Percentiles rank a stretch among this genome's conserved stretches.
Conservation (phyloP, 2,888 invertebrate species). For the Orthosia gothica region DNA sequence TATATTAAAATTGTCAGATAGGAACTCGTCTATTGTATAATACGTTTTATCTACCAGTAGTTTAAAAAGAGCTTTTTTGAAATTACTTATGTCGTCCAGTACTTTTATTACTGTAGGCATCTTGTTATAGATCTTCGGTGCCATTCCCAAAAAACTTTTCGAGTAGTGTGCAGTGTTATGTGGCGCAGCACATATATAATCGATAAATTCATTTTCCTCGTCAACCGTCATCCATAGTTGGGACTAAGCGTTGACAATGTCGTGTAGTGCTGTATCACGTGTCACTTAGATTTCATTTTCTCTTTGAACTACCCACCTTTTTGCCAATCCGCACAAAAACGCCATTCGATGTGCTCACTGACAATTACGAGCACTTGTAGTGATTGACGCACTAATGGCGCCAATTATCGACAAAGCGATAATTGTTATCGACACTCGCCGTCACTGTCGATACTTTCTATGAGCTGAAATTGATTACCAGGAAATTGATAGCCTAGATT, state of each 20-base stretch:
- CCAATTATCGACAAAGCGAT: slow-evolving; percentile 62
- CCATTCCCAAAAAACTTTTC: no score
- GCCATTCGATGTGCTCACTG: slow-evolving; percentile 33
- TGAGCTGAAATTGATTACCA: slow-evolving; percentile 45
- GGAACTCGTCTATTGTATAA: no score
- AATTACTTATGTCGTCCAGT: no score
- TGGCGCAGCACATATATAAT: no score
- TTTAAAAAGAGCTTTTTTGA: no score
- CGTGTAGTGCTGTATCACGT: slow-evolving; percentile 1
- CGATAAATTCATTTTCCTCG: no score
- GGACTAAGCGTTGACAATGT: neutral
- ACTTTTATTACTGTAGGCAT: no score
- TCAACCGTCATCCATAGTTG: neutral
- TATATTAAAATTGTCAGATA: no score
- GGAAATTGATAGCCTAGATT: slow-evolving; percentile 23
- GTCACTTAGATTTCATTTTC: slow-evolving; percentile 34
- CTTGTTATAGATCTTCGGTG: no score
- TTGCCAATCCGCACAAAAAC: slow-evolving; percentile 46
- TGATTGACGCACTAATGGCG: slow-evolving; percentile 66
- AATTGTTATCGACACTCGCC: slow-evolving; percentile 63
- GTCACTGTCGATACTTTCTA: slow-evolving; percentile 62
- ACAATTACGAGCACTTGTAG: slow-evolving; percentile 59
- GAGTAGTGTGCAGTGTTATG: no score
- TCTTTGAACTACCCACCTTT: slow-evolving; percentile 19
- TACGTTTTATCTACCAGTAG: no score